Conservation (phyloP, 2,888 invertebrate species). For the Oligia fasciuncula region DNA sequence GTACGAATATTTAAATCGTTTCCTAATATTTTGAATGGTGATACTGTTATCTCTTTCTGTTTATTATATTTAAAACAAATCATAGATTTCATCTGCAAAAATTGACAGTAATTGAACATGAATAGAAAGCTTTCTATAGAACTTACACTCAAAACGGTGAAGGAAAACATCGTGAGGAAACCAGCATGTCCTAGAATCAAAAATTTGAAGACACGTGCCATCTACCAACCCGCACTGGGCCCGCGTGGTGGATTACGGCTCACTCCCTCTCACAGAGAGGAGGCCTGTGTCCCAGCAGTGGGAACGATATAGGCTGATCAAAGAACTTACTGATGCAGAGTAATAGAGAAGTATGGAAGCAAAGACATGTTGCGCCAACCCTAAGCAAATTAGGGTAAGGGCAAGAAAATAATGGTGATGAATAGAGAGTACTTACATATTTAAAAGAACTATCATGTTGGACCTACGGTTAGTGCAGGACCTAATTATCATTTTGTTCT, state of each 20-base stretch:
- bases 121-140: not conserved
- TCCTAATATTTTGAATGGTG: not conserved
- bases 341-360: not conserved
- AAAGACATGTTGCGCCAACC: not conserved
- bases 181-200: not conserved
- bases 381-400: not conserved
- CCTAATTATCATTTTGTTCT: not conserved
- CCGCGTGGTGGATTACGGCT: not conserved
- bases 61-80: not conserved
- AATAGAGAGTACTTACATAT: no score
- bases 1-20: constrained; percentile 38
- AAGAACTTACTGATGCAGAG: not conserved
- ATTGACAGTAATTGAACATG: not conserved
- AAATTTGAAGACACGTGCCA: not conserved
- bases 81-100: no score
- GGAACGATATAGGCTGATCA: not conserved
- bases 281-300: not conserved
- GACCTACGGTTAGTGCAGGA: no score
- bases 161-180: not conserved
- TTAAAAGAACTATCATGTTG: not conserved
- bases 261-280: not conserved
- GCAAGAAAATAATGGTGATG: not conserved
- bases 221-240: not conserved
- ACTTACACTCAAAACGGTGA: not conserved
- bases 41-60: no score